Base-by-base conservation (phyloP, 2,888 invertebrate species). In the Amorpha juglandis region DNA sequence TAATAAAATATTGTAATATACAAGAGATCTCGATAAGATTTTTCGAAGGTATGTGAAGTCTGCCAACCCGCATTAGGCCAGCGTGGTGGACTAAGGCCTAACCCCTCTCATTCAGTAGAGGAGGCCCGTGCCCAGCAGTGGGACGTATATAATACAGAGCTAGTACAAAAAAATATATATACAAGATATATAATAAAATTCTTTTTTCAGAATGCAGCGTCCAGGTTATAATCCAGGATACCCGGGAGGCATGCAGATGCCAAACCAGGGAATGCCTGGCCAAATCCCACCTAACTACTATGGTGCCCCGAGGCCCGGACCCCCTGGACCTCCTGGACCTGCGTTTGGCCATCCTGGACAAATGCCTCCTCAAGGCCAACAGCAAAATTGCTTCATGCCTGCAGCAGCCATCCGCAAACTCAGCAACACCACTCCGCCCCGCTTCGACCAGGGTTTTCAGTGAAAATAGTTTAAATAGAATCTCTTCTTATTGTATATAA, bases 191-290 rank as follows among this genome's bases (percentile, higher is more conserved):
- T 67, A 51, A 19, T 51, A 7, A n/a, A 3, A 27, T 27, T 27
- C 2, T 53, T 53, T 12, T 83, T 74, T 14, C 77, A 91, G 90
- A 79, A 91, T 91, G 90, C 88, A 90, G 69, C 88, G 85, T 62
- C 83, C 85, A 69, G 77, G 74, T 52, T 81, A 77, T 75, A 82
- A 84, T 69, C 73, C 74, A 63, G 76, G 75, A 9, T 74, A 66
- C 69, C 77, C 74, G n/a, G 74, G 70, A 47, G 75, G 73, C 19
- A 71, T 73, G 58, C 58, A 68, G 71, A 75, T 63, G 67, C 67
- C 67, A 14, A 63, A 63, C 53, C 42, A 52, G 19, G 55, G 64
- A 33, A 50, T 67, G 35, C 67, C 71, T 8, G 69, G 71, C 14
- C 76, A 76, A 63, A 62, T 67, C 62, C 74, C 73, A 0, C 74